Evolutionary conservation across 2,113 vertebrate genomes (phyloP), one percentile per base, ranked within the genome.

Genomic region (Kryptolebias marmoratus): DNA sequence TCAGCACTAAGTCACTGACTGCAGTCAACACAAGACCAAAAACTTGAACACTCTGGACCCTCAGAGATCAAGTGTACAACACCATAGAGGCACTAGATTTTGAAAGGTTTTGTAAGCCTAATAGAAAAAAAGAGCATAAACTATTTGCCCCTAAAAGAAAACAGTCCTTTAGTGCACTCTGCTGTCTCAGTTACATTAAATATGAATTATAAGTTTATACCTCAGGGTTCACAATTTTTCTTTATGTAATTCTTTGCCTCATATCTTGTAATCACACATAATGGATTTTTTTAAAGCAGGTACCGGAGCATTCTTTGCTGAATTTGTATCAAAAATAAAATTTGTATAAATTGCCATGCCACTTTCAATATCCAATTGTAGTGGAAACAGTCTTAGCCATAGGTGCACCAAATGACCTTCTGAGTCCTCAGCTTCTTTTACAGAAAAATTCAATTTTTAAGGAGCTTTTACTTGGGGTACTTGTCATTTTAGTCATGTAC

Each of bases 401-500:
- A 54, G 22, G 81, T 3, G 91, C 88, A 77, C 71, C 62, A 76
- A 83, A 78, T 77, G 82, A 81, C 73, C 77, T 90, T 83, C 61
- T 54, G 55, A 67, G 70, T 75, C 64, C 75, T 74, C 50, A 47
- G 58, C 71, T 71, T 73, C 74, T 69, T 52, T 52, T 73, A 73
- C 63, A 80, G 81, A 86, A 75, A 58, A 80, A 75, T 90, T 91
- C 92, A 82, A 86, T 90, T 88, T 90, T 88, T 68, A 30, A 27
- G 69, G 62, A 59, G 77, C 68, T 87, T 88, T 86, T 90, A 90
- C 87, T 85, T 45, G 64, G 69, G 28, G 59, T 83, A 92, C 91
- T 93, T 91, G 86, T 93, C 85, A 92, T 91, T 90, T 91, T 82
- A 84, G 89, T 92, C 88, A 88, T 92, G 88, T 87, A 83, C 77